Percentiles rank a stretch among this genome's conserved stretches.
These are phyloP conservation scores for Anastrepha ludens DNA, from an alignment of 1,140 invertebrate genomes.

Conservation along the genomic window DNA sequence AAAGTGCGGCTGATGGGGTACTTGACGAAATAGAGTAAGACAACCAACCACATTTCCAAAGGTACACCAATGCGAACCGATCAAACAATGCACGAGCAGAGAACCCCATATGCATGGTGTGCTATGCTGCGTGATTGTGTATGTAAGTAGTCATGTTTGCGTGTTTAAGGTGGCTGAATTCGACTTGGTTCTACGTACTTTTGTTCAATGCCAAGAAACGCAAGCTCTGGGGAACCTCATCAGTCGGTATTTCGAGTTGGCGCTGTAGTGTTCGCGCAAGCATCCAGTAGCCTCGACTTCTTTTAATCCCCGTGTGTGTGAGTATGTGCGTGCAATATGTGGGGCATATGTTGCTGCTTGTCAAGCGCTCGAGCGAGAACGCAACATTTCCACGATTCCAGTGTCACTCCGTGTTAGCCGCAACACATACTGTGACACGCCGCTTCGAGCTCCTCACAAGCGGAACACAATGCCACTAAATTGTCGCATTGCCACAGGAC, in stretches of 20 bases:
- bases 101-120: background rate
- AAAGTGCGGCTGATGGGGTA: constrained; percentile 44
- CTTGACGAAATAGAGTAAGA: constrained; percentile 32
- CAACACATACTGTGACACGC: constrained; percentile 29
- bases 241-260: background rate
- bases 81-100: background rate
- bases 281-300: background rate
- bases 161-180: too few species aligned
- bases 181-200: background rate
- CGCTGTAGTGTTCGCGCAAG: constrained; percentile 10
- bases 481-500: constrained; percentile 38
- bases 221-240: background rate
- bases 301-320: background rate
- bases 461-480: constrained; percentile 42
- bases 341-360: constrained; percentile 1
- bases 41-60: background rate
- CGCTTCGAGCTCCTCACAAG: background rate
- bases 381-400: constrained; percentile 45
- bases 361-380: constrained; percentile 43
- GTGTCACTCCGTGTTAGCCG: constrained; percentile 44
- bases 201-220: background rate
- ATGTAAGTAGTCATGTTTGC: background rate
- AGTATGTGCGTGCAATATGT: background rate
- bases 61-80: constrained; percentile 7
- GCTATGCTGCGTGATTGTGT: background rate